Conservation (phyloP, 2,113 vertebrate genomes). For the Progne subis region DNA sequence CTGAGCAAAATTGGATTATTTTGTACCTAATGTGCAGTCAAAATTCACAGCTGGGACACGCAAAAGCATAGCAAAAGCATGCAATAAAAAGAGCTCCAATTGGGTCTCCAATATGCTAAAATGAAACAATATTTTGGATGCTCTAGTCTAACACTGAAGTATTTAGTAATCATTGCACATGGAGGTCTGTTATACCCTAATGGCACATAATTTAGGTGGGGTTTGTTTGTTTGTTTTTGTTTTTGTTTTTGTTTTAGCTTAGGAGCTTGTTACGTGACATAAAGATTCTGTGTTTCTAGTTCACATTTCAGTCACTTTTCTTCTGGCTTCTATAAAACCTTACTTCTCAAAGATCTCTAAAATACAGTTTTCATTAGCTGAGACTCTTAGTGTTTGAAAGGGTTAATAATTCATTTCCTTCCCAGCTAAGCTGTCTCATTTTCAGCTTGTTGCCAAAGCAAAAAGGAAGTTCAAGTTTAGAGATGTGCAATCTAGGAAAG, state of each 20-base stretch:
- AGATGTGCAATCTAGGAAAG: background rate
- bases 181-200: background rate
- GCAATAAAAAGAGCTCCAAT: background rate
- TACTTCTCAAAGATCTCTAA: background rate
- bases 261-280: background rate
- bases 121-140: background rate
- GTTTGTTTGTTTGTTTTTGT: too few species aligned
- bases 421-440: background rate
- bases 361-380: background rate
- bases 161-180: background rate
- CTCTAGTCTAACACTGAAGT: background rate
- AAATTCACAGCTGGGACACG: constrained; percentile 10
- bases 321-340: background rate
- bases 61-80: background rate
- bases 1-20: constrained; percentile 22
- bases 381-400: background rate
- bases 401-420: background rate
- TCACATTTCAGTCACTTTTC: background rate
- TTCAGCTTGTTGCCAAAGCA: background rate
- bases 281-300: background rate
- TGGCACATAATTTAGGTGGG: background rate
- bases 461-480: background rate
- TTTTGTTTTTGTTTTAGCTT: background rate
- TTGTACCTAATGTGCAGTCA: background rate
- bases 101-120: background rate